These are phyloP conservation scores for Eupleurogrammus muticus DNA, from an alignment of 2,797 vertebrate species.

Conservation along the genomic window DNA sequence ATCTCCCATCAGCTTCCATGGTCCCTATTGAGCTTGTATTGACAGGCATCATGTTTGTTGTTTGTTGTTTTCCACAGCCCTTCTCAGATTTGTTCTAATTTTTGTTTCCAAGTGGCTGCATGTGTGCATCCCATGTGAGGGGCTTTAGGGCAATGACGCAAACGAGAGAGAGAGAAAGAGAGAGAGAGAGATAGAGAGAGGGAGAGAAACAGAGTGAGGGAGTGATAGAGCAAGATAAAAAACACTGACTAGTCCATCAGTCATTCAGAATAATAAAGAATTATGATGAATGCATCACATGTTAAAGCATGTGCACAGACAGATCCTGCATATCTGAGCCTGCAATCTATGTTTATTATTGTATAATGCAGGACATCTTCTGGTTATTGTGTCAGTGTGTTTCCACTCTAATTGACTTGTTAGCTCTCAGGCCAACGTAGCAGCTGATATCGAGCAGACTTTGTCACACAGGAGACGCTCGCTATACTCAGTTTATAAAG, in stretches of 20 bases:
- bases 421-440: slow-evolving; percentile 49
- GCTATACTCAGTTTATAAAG: slow-evolving; percentile 20
- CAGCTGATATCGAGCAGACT: slow-evolving; percentile 55
- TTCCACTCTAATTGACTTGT: slow-evolving; percentile 67
- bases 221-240: slow-evolving; percentile 49
- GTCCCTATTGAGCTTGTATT: slow-evolving; percentile 54
- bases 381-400: slow-evolving; percentile 64
- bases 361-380: slow-evolving; percentile 37
- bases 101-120: slow-evolving; percentile 74
- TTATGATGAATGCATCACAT: slow-evolving; percentile 29
- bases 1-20: slow-evolving; percentile 41
- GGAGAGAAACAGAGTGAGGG: slow-evolving; percentile 10
- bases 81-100: slow-evolving; percentile 73
- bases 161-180: slow-evolving; percentile 25
- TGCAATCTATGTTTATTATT: slow-evolving; percentile 32
- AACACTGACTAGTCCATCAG: slow-evolving; percentile 35
- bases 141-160: slow-evolving; percentile 75
- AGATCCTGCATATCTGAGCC: slow-evolving; percentile 13
- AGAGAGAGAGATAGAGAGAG: background rate
- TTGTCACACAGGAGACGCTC: slow-evolving; percentile 42
- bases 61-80: slow-evolving; percentile 57
- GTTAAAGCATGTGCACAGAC: slow-evolving; percentile 16
- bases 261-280: slow-evolving; percentile 45
- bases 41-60: slow-evolving; percentile 54
- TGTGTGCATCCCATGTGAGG: slow-evolving; percentile 74